Evolutionary conservation across 2,888 invertebrate species (phyloP).

Genomic region (Phaonia tiefii): DNA sequence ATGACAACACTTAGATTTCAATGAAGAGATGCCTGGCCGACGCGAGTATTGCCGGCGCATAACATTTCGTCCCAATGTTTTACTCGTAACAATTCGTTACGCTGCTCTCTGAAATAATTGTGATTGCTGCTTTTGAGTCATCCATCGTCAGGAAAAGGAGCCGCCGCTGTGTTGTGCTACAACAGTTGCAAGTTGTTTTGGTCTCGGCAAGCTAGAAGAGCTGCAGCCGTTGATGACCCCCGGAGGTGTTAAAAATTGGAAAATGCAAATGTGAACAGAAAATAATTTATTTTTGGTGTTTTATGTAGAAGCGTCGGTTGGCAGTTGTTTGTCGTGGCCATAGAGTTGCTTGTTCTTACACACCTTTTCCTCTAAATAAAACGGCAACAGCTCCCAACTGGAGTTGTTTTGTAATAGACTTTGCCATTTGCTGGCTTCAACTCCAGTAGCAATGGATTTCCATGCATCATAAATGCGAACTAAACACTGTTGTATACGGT

Average conservation of each 20-base stretch:
- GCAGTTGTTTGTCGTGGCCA: slow-evolving; percentile 27
- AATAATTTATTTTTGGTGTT: slow-evolving; percentile 74
- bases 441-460: slow-evolving; percentile 65
- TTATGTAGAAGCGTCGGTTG: slow-evolving; percentile 48
- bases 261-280: slow-evolving; percentile 78
- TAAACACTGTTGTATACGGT: slow-evolving; percentile 73
- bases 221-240: slow-evolving; percentile 74
- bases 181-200: slow-evolving; percentile 31
- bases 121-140: slow-evolving; percentile 39
- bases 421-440: slow-evolving; percentile 53
- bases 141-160: not conserved
- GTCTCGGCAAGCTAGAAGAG: slow-evolving; percentile 5
- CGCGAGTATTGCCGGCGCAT: slow-evolving; percentile 67
- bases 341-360: not conserved
- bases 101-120: slow-evolving; percentile 62
- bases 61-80: slow-evolving; percentile 68
- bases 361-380: slow-evolving; percentile 26
- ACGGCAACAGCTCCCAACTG: not conserved
- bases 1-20: slow-evolving; percentile 36
- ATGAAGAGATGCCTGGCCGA: slow-evolving; percentile 23
- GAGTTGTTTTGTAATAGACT: no score
- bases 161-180: not conserved
- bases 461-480: slow-evolving; percentile 62
- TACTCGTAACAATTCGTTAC: slow-evolving; percentile 56
- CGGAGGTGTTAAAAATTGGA: slow-evolving; percentile 79